These are phyloP conservation scores for Podarcis muralis DNA, from an alignment of 2,113 vertebrate genomes.

Conservation along the genomic window DNA sequence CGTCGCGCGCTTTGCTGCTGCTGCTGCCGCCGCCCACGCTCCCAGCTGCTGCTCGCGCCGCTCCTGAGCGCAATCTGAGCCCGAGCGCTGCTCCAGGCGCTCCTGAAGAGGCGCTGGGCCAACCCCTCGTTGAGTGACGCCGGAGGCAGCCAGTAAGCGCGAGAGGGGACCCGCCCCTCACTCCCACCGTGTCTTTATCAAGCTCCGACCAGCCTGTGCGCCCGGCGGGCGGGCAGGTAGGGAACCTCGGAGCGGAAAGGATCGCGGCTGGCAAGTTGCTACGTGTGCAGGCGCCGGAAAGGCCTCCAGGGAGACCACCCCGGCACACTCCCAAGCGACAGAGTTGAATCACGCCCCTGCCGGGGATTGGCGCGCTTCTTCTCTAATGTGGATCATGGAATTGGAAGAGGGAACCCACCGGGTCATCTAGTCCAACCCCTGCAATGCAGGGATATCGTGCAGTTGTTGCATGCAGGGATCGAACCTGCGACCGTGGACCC, in stretches of 20 bases:
- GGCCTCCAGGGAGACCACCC: background rate
- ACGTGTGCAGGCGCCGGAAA: background rate
- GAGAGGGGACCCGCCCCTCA: background rate
- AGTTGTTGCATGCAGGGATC: no score
- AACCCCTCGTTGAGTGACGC: slow-evolving; percentile 16
- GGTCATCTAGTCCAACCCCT: no score
- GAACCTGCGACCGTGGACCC: no score
- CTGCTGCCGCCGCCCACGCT: no score
- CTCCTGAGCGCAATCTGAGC: background rate
- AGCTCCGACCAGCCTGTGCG: no score
- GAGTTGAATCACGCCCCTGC: background rate
- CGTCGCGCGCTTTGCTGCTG: background rate
- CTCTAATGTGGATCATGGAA: no score
- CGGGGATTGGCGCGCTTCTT: no score
- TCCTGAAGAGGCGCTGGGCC: slow-evolving; percentile 14
- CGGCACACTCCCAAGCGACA: background rate
- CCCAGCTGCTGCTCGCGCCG: background rate
- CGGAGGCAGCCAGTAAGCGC: slow-evolving; percentile 34
- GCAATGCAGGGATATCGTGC: no score
- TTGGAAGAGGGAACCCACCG: no score
- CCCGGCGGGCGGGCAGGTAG: background rate
- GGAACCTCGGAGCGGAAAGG: background rate
- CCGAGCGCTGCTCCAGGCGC: background rate
- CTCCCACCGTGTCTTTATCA: fast-evolving
- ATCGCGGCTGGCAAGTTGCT: background rate